Evolutionary conservation across 2,888 invertebrate genomes (phyloP).

Genomic region (Fragum fragum): DNA sequence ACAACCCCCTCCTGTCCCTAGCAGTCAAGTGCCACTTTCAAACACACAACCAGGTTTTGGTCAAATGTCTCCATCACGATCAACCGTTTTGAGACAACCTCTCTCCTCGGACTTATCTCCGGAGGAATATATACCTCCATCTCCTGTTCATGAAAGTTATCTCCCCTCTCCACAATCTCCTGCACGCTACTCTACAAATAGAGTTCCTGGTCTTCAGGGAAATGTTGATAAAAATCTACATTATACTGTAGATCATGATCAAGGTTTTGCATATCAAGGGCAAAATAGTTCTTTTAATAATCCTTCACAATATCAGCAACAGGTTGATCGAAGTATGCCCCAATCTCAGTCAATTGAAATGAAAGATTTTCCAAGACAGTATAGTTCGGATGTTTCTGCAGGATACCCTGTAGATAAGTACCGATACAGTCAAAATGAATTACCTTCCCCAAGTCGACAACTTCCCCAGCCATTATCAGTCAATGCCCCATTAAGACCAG

Average conservation of each 20-base stretch:
- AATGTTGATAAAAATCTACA: not conserved
- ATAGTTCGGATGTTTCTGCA: not conserved
- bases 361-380: conserved; percentile 41
- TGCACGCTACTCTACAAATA: not conserved
- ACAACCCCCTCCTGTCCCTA: not conserved
- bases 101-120: conserved; percentile 33
- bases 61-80: conserved; percentile 22
- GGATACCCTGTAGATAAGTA: conserved; percentile 5
- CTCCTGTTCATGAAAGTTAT: conserved; percentile 10
- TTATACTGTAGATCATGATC: not conserved
- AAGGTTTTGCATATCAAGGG: not conserved
- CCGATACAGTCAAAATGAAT: not conserved
- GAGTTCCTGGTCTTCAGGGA: not conserved
- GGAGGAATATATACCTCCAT: conserved; percentile 51
- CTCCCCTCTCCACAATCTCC: conserved; percentile 8
- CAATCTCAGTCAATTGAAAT: conserved; percentile 41
- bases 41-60: not conserved
- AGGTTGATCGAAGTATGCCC: not conserved
- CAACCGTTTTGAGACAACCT: conserved; percentile 33
- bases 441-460: not conserved
- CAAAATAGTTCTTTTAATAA: not conserved
- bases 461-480: not conserved
- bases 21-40: not conserved
- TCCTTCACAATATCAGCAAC: not conserved
- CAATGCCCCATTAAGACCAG: not conserved